Base-by-base conservation (phyloP, 1,140 invertebrate species). In the Bombus balteatus region DNA sequence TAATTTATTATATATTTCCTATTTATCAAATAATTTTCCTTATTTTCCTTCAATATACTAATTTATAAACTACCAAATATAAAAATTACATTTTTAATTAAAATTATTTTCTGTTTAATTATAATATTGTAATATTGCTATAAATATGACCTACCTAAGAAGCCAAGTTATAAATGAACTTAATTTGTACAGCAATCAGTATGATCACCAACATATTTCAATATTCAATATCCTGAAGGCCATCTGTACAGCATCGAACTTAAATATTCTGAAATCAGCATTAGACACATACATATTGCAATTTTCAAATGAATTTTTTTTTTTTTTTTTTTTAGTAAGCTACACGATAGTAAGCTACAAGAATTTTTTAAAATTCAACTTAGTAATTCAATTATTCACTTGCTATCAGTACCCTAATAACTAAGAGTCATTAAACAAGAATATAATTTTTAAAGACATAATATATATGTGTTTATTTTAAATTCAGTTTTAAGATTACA, bases 161-260 rank as follows among this genome's bases (percentile, higher is more conserved):
- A 96, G 97, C 90, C 96, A 97, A 92, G 94, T 97, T 6, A 96
- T 97, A 96, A 97, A 92, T 96, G 97, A 94, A 96, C 97, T 81
- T 91, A 97, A 72, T 96, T 97, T 94, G 95, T 96, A 18, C 96
- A 97, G 90, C 92, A 95, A 85, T 91, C 95, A 32, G 95, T 94
- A n/a, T 96, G 96, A 92, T 96, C 96, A 28, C 96, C 96, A 0
- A 95, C 96, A 91, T 96, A 96, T 91, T 95, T 96, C 82, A 96
- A 96, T 83, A 95, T 96, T 76, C n/a, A 89, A 37, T 95, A 96
- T 70, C 96, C 96, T 53, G 47, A 22, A 25, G 57, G 90, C 53
- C 96, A 96, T 89, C 59, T 28, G 9, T 95, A 95, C 74, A 88
- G 82, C 83, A 86, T n/a, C 12, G 79, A 82, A 53, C 65, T 85